Conservation (phyloP, 2,797 vertebrate species). For the Stomatorhinus walkeri region DNA sequence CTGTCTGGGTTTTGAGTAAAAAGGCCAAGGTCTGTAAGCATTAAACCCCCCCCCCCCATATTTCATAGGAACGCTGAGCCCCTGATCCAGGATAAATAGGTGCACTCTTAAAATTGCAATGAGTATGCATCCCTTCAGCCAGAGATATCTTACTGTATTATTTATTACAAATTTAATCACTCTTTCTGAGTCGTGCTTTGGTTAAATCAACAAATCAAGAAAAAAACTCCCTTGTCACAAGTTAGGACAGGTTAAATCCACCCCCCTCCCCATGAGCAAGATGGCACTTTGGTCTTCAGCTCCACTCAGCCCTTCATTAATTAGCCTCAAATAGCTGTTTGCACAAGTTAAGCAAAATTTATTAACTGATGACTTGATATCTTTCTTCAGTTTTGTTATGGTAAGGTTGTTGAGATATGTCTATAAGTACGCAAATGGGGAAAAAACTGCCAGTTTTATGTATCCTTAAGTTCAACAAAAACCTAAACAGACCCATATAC, state of each 20-base stretch:
- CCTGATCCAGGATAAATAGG: constrained; percentile 64
- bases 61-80: constrained; percentile 53
- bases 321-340: background rate
- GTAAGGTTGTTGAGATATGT: background rate
- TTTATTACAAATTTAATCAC: background rate
- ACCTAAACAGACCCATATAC: background rate
- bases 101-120: constrained; percentile 48
- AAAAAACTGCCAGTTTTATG: background rate
- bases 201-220: constrained; percentile 14
- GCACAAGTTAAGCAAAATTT: background rate
- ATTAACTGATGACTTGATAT: background rate
- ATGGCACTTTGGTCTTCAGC: background rate
- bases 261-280: background rate
- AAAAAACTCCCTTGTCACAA: background rate
- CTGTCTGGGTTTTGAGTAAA: constrained; percentile 40
- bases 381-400: background rate
- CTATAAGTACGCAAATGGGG: background rate
- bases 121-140: background rate
- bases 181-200: background rate
- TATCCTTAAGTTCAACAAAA: background rate
- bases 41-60: constrained; percentile 56
- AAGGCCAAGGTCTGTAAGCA: constrained; percentile 56
- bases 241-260: background rate
- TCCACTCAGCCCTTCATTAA: background rate
- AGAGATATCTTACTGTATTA: background rate